Evolutionary conservation across 2,888 invertebrate species (phyloP), one percentile per base, ranked within the genome.

Genomic region (Operophtera brumata): DNA sequence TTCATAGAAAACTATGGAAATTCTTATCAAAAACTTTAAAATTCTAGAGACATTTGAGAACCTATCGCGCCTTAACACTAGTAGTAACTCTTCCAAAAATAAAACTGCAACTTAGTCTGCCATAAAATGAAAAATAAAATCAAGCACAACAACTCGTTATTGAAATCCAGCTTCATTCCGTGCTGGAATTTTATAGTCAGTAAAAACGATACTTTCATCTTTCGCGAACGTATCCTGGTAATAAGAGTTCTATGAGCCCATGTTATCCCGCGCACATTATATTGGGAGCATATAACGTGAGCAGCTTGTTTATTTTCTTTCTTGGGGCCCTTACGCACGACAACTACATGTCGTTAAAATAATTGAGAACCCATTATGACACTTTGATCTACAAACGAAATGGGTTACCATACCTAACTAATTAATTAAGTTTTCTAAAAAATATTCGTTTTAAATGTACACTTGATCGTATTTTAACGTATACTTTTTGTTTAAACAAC

Each of bases 281-380:
- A 84, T 83, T 80, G 78, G 76, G 69, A 69, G 73, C 79, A 78
- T 82, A 82, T 82, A 80, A 78, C 70, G 73, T 62, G 75, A 71
- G 72, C 71, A 77, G 77, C 80, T 82, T 87, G 86, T 88, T 87
- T 89, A 86, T 86, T 86, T 86, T 86, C 84, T 86, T 86, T 82
- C 78, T 76, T 72, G 76, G 78, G 70, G 77, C 77, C 73, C 48
- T 53, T 46, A n/a, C 45, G 48, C 34, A 57, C 41, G 48, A 57
- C 14, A 5, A 1, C 8, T n/a, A 30, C 30, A 20, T 20, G 20
- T 20, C 20, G 20, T 4, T 20, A 20, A 20, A n/a, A n/a, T n/a
- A n/a, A n/a, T n/a, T n/a, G n/a, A n/a, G n/a, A n/a, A n/a, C n/a
- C n/a, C n/a, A n/a, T n/a, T n/a, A n/a, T n/a, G n/a, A n/a, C n/a